phyloP scores from a whole-genome alignment of 2,888 invertebrate genomes.

The Epicampocera succincta region DNA sequence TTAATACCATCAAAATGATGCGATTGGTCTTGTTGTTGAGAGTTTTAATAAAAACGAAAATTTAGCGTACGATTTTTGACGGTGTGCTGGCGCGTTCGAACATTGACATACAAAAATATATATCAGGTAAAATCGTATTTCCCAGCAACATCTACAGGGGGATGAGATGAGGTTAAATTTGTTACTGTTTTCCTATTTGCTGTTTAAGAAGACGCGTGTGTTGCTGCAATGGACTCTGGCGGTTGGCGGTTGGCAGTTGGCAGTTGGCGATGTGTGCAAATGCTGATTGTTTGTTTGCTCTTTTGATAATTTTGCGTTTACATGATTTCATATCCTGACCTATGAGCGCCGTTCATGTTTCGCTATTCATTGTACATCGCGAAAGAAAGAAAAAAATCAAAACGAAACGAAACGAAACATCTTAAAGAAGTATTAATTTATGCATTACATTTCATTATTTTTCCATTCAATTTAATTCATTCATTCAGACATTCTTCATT shows the following conservation, averaged over 20 bases:
- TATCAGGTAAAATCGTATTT: slow-evolving; percentile 3
- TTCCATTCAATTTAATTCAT: slow-evolving; percentile 55
- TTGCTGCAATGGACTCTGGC: background rate
- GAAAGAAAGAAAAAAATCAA: no score
- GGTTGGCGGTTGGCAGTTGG: background rate
- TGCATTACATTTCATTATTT: slow-evolving; percentile 54
- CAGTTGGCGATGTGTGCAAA: background rate
- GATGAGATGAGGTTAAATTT: slow-evolving; percentile 43
- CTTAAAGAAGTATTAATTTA: slow-evolving; percentile 63
- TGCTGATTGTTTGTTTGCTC: slow-evolving; percentile 11
- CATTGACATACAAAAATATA: no score
- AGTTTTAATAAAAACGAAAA: background rate
- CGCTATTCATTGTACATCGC: slow-evolving; percentile 29
- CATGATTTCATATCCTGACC: slow-evolving; percentile 59
- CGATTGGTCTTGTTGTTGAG: background rate
- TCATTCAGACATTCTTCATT: slow-evolving; percentile 57
- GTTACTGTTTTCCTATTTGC: background rate
- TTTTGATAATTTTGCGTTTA: slow-evolving; percentile 49
- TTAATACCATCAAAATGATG: background rate
- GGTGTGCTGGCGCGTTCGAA: no score
- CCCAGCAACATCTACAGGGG: slow-evolving; percentile 25
- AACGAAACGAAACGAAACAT: slow-evolving; percentile 35
- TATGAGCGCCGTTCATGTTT: slow-evolving; percentile 44
- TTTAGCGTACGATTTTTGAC: background rate
- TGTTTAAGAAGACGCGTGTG: no score